Evolutionary conservation across 1,140 invertebrate species (phyloP).

Genomic region (Eubasilissa regina): DNA sequence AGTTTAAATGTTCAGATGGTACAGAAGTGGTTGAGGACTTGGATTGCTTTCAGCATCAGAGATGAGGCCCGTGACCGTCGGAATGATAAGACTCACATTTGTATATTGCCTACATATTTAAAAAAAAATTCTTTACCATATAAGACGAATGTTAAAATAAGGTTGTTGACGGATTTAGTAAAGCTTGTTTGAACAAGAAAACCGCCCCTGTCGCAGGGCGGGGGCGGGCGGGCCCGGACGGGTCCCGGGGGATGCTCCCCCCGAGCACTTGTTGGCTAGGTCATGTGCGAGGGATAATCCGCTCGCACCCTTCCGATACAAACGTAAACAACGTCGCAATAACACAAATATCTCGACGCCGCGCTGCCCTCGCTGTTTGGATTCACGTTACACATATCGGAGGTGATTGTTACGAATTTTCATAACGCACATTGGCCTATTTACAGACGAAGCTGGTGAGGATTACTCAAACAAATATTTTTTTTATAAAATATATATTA

Average conservation of each 20-base stretch:
- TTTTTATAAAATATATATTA: too few relatives aligned
- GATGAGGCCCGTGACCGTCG: too few relatives aligned
- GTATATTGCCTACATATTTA: too few relatives aligned
- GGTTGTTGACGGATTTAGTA: too few relatives aligned
- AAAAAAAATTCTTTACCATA: too few relatives aligned
- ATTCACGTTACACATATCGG: constrained; percentile 6
- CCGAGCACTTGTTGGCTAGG: constrained; percentile 43
- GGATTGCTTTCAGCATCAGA: too few relatives aligned
- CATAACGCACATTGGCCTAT: constrained; percentile 23
- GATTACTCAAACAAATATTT: neutral
- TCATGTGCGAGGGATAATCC: constrained; percentile 39
- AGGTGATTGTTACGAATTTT: constrained; percentile 26
- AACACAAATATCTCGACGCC: constrained; percentile 39
- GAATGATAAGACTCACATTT: too few relatives aligned
- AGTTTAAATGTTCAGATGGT: too few relatives aligned
- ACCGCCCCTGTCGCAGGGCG: neutral
- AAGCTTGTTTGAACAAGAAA: too few relatives aligned
- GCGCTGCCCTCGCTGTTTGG: constrained; percentile 11
- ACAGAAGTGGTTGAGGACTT: too few relatives aligned
- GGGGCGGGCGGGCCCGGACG: constrained; percentile 34
- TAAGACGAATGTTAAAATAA: too few relatives aligned
- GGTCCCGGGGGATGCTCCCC: constrained; percentile 44
- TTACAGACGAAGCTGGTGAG: constrained; percentile 1
- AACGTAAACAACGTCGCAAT: constrained; percentile 40
- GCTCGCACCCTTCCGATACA: constrained; percentile 34